These are phyloP conservation scores for Elymnias hypermnestra DNA, from an alignment of 1,140 invertebrate genomes.

Conservation along the genomic window DNA sequence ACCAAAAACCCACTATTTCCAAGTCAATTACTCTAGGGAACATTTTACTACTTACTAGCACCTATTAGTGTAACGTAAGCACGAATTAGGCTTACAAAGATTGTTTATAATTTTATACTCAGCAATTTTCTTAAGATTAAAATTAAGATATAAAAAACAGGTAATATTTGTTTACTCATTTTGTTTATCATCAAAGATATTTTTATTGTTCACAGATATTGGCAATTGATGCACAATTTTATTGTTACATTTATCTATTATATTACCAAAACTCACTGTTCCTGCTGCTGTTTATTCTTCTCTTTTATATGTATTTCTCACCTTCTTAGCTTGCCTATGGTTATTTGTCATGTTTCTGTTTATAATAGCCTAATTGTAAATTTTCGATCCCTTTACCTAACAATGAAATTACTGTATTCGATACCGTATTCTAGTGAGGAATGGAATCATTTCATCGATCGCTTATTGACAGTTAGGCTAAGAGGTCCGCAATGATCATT, in stretches of 20 bases:
- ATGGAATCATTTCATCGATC: not conserved
- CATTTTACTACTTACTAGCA: slow-evolving; percentile 76
- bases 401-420: not conserved
- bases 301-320: slow-evolving; percentile 3
- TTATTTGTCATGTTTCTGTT: slow-evolving; percentile 7
- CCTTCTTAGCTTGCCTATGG: slow-evolving; percentile 14
- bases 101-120: slow-evolving; percentile 75
- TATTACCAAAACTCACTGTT: slow-evolving; percentile 8
- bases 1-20: slow-evolving; percentile 76
- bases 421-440: not conserved
- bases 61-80: slow-evolving; percentile 68
- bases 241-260: slow-evolving; percentile 4
- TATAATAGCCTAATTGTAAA: slow-evolving; percentile 26
- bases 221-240: slow-evolving; percentile 8
- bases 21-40: slow-evolving; percentile 84
- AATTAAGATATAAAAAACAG: slow-evolving; percentile 54
- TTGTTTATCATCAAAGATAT: slow-evolving; percentile 15
- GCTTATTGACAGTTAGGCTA: slow-evolving; percentile 20
- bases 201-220: slow-evolving; percentile 13
- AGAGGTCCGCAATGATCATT: slow-evolving; percentile 57
- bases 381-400: slow-evolving; percentile 11
- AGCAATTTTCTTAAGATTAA: slow-evolving; percentile 63
- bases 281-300: slow-evolving; percentile 27
- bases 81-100: slow-evolving; percentile 64
- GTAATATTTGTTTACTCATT: slow-evolving; percentile 14